Evolutionary conservation across 2,888 invertebrate genomes (phyloP).

Genomic region (Euproctis similis): DNA sequence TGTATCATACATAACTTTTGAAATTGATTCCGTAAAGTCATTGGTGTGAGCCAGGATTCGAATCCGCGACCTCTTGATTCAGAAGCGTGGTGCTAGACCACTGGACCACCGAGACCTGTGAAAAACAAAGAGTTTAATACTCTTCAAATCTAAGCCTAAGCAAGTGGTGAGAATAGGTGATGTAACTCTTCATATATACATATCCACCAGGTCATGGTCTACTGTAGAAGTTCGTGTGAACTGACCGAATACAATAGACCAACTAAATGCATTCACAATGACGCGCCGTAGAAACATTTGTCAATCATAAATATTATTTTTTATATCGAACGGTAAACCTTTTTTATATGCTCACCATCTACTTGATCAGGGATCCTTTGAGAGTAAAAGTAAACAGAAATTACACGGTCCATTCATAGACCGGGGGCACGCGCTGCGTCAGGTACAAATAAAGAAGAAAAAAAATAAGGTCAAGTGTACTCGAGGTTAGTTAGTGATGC

Average conservation of each 20-base stretch:
- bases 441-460: slow-evolving; percentile 24
- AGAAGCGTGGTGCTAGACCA: no score
- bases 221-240: slow-evolving; percentile 23
- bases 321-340: slow-evolving; percentile 47
- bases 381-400: slow-evolving; percentile 66
- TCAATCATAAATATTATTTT: slow-evolving; percentile 47
- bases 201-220: slow-evolving; percentile 9
- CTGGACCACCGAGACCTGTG: no score
- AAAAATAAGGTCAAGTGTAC: slow-evolving; percentile 33
- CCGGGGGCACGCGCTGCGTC: slow-evolving; percentile 44
- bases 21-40: no score
- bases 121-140: no score
- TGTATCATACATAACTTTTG: no score
- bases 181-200: no score
- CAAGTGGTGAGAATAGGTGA: no score
- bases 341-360: slow-evolving; percentile 37
- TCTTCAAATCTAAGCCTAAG: no score
- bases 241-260: slow-evolving; percentile 25
- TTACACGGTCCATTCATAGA: slow-evolving; percentile 60
- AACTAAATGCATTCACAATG: slow-evolving; percentile 33
- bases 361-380: slow-evolving; percentile 54
- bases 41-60: no score
- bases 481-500: no score
- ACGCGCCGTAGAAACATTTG: slow-evolving; percentile 44
- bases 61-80: no score